These are phyloP conservation scores for Mayetiola destructor DNA, from an alignment of 2,888 invertebrate species.

Conservation along the genomic window DNA sequence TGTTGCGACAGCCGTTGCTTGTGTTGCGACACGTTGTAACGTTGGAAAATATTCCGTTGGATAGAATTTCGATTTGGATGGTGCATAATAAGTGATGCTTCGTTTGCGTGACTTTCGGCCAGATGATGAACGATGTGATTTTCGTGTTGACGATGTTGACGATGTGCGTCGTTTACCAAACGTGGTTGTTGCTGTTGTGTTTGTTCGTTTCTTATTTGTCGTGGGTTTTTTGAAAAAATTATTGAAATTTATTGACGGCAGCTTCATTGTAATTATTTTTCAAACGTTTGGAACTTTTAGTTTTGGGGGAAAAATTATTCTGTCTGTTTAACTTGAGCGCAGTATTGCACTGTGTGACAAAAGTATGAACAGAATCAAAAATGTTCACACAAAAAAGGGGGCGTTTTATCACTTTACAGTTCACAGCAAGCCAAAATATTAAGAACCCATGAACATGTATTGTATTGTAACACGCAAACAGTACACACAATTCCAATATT, in stretches of 20 bases:
- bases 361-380: too few species aligned
- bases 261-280: background rate
- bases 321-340: too few species aligned
- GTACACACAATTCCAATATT: too few species aligned
- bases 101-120: background rate
- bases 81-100: slow-evolving; percentile 4
- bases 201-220: slow-evolving; percentile 1
- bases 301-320: too few species aligned
- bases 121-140: background rate
- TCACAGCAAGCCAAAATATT: background rate
- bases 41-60: slow-evolving; percentile 9
- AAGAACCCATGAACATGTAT: background rate
- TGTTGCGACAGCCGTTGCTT: background rate
- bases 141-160: slow-evolving; percentile 1
- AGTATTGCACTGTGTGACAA: too few species aligned
- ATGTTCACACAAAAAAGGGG: slow-evolving; percentile 1
- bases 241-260: background rate
- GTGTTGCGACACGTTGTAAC: background rate
- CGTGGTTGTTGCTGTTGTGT: background rate
- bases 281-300: too few species aligned
- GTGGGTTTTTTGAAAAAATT: background rate
- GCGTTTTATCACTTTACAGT: slow-evolving; percentile 8
- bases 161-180: background rate
- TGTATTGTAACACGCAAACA: background rate
- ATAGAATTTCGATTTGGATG: slow-evolving; percentile 12